Base-by-base conservation (phyloP, 2,113 vertebrate species). In the Proteles cristata region DNA sequence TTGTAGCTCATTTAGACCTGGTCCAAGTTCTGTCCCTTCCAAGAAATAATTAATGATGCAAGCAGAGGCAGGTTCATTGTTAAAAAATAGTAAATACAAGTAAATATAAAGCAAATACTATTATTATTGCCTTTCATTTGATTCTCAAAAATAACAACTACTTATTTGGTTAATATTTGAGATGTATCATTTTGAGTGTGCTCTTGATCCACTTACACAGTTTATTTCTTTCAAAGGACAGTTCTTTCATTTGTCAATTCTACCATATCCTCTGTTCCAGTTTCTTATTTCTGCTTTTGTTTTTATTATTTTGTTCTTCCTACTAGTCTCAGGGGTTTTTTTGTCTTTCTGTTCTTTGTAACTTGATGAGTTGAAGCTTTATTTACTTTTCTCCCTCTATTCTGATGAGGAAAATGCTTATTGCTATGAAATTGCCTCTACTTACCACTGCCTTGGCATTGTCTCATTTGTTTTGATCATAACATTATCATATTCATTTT, bases 41-140 rank as follows among this genome's bases (percentile, higher is more conserved):
- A 96, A 94, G 55, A 83, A 96, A 83, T 39, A 79, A 45, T 69
- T 89, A 58, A 66, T 81, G 83, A 88, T 43, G 15, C 28, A 93
- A 91, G 80, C 53, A 33, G 45, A 61, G 35, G 80, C 2, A 53
- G 25, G 2, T 84, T 74, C 17, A 25, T 68, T 68, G 45, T 68
- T 84, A 68, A 74, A 90, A 63, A 93, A 63, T 86, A 68, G 39
- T 58, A 95, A 91, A 73, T 73, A 45, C 4, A 45, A 89, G 39
- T 16, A 95, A 55, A 86, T 76, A 77, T 19, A 39, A 89, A 81
- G 58, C 58, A 88, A 68, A 58, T 16, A 39, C 39, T 39, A 50
- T 28, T 53, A 79, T 35, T 48, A 45, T 69, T 82, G 9, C 14
- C 73, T 95, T 92, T 50, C 69, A 86, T 77, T 90, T 61, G 76